Base-by-base conservation (phyloP, 2,888 invertebrate genomes). In the Dasysyrphus tricinctus region DNA sequence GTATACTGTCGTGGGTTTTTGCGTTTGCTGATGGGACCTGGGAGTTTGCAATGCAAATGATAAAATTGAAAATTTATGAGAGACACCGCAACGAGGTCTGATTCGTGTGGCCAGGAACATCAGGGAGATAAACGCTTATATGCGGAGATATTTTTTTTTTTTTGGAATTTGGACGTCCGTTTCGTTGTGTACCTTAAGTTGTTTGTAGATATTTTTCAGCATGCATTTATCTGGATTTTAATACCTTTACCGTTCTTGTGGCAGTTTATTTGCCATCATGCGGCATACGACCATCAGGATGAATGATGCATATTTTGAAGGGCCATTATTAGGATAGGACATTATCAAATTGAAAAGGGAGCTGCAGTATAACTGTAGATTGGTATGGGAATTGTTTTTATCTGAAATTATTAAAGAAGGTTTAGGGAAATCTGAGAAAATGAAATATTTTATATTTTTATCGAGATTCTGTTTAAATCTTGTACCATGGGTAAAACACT, bases 31-130 rank as follows among this genome's bases (percentile, higher is more conserved):
- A n/a, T n/a, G 24, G 24, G 47, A n/a, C n/a, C 16, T 47, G 74
- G 24, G 39, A 57, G 49, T 47, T 80, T 51, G 73, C 81, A 86
- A 79, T 72, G 74, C 82, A 82, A 82, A 81, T 82, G 82, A 86
- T 86, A 86, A 86, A 86, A 76, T 72, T 82, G 81, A 70, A 67
- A 86, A 82, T 86, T 86, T 86, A 86, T 86, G 86, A 82, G 82
- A 82, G 79, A 82, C 75, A 78, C 78, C 80, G 72, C 78, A 47
- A 61, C 69, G 72, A 56, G 54, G 80, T 74, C 77, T 78, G 77
- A 86, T 86, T 81, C 81, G 81, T 78, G 85, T 86, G 81, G 61
- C 77, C 54, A 54, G 32, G 9, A 12, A 54, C 54, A 24, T 24
- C 24, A 49, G 29, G 39, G 14, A 80, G 81, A 81, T 81, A 78